Evolutionary conservation across 2,113 vertebrate species (phyloP), one percentile per base, ranked within the genome.

Genomic region (Vireo altiloquus): DNA sequence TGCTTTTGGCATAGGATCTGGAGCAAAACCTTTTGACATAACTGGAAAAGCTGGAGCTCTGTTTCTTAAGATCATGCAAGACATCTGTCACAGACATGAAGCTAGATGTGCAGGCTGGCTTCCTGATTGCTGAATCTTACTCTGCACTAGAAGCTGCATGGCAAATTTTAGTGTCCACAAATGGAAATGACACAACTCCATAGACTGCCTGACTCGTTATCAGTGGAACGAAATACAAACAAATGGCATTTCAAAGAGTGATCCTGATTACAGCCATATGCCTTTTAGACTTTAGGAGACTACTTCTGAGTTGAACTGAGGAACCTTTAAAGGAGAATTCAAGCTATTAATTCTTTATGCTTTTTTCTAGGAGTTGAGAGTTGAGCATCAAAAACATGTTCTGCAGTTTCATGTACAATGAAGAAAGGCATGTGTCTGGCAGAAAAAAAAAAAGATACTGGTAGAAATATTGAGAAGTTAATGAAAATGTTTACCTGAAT

Each of bases 1-100:
- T 7, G 2, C 40, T 77, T 82, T 69, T 2, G 1, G 25, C 1
- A 0, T 31, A 49, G 37, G 39, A 75, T 10, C 10, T 64, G 28
- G 16, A 78, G n/a, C 53, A 65, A 71, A 93, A 19, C 27, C 11
- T 61, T 63, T 68, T 66, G 28, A 15, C 15, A 33, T 50, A 37
- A 8, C 3, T 65, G 35, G 49, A 42, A 79, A 76, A 82, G 16
- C 37, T 53, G 24, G 44, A 47, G 33, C 24, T 49, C 8, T 7
- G 4, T 68, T 92, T 87, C 40, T 78, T 33, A 65, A 50, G 18
- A n/a, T 37, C 16, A 8, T 22, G 18, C 12, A 54, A 46, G 39
- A 50, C 7, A 13, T 49, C 21, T 77, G 44, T 22, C 57, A n/a
- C 57, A 52, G 40, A 74, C 40, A 9, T 46, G 33, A 91, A 56